Percentiles rank a stretch among this genome's conserved stretches.
phyloP scores from a whole-genome alignment of 2,888 invertebrate species.

The Parelbella ahira region DNA sequence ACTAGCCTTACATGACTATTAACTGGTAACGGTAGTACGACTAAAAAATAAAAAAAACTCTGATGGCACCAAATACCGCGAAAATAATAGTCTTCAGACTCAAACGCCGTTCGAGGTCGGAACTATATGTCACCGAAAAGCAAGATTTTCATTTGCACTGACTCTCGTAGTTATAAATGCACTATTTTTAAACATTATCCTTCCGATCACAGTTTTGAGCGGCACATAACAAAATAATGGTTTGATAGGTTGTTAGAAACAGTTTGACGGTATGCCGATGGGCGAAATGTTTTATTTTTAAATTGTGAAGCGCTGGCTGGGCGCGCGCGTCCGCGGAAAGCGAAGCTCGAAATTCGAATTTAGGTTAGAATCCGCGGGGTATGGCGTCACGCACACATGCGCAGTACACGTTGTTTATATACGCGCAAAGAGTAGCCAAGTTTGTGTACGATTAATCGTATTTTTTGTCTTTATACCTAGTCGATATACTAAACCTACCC shows the following conservation, averaged over 20 bases:
- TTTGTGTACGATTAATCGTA: too few relatives aligned
- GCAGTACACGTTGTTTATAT: constrained; percentile 42
- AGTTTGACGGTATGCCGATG: constrained; percentile 29
- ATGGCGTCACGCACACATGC: constrained; percentile 70
- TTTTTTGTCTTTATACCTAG: too few relatives aligned
- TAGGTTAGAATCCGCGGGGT: constrained; percentile 75
- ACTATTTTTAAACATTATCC: constrained; percentile 62
- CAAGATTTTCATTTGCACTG: constrained; percentile 42
- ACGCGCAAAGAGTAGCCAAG: constrained; percentile 57
- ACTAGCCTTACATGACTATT: too few relatives aligned
- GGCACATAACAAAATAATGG: constrained; percentile 23
- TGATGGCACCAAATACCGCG: constrained; percentile 31
- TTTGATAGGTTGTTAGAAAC: constrained; percentile 13
- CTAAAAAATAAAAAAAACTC: constrained; percentile 15
- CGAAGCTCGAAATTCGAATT: constrained; percentile 70
- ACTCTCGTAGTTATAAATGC: constrained; percentile 31
- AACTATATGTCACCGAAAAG: constrained; percentile 57
- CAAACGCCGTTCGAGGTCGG: constrained; percentile 33
- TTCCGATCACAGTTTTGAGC: constrained; percentile 21
- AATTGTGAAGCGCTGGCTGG: constrained; percentile 60
- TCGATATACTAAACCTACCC: too few relatives aligned
- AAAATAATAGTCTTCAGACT: constrained; percentile 30
- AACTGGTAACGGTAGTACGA: too few relatives aligned
- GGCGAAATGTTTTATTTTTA: constrained; percentile 62
- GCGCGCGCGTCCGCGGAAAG: constrained; percentile 61